Evolutionary conservation across 23 tunicate species (phyloP).

Genomic region (Trididemnum miniatum): DNA sequence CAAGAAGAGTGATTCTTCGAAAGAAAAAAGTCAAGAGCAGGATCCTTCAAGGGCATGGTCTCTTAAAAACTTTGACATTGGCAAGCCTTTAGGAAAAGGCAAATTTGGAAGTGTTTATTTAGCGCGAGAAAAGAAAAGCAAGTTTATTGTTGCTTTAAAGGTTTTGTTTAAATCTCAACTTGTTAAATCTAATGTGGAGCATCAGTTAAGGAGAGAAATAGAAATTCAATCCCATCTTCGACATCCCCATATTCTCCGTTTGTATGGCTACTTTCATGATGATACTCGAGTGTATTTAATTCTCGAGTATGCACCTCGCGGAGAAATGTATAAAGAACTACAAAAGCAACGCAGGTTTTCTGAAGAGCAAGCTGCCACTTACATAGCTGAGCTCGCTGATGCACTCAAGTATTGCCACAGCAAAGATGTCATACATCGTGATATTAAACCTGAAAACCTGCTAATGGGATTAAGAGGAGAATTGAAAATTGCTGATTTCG

Average conservation of each 20-base stretch:
- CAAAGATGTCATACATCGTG: conserved; percentile 93
- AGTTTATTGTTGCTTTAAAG: conserved; percentile 93
- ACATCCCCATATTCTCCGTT: conserved; percentile 88
- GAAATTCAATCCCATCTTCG: conserved; percentile 94
- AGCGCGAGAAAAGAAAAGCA: conserved; percentile 84
- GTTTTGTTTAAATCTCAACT: conserved; percentile 85
- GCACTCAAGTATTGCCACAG: conserved; percentile 93
- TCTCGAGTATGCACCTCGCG: conserved; percentile 85
- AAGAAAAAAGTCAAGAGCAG: not conserved
- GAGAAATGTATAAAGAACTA: conserved; percentile 97
- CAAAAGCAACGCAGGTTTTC: conserved; percentile 61
- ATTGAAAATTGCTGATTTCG: conserved; percentile 95
- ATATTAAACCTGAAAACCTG: conserved; percentile 94
- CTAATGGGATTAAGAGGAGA: conserved; percentile 96
- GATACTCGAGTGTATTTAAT: conserved; percentile 82
- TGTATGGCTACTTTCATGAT: conserved; percentile 95
- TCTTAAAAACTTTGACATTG: conserved; percentile 85
- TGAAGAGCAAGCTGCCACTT: conserved; percentile 81
- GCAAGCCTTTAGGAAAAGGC: conserved; percentile 96
- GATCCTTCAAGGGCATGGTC: conserved; percentile 44
- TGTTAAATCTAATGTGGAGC: conserved; percentile 85
- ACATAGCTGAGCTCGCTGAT: conserved; percentile 90
- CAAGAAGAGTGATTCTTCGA: not conserved
- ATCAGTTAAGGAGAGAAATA: conserved; percentile 91
- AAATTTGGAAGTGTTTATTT: conserved; percentile 97